Evolutionary conservation across 2,797 vertebrate genomes (phyloP), one percentile per base, ranked within the genome.

Genomic region (Alca torda): DNA sequence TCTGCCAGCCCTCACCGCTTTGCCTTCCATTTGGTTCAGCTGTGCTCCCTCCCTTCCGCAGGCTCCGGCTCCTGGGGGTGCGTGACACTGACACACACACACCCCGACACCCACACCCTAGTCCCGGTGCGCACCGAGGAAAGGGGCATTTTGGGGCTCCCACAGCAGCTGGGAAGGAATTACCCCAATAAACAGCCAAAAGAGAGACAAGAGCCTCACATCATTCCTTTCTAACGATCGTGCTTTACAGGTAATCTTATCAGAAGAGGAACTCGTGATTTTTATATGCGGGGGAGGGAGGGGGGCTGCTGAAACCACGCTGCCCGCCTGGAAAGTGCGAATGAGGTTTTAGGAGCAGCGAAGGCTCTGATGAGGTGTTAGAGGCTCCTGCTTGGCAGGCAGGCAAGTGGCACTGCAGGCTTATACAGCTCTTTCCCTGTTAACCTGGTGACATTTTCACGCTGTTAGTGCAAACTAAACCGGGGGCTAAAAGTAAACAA

Each of bases 371-470:
- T 33, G 87, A 70, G 75, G 56, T 76, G 90, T 82, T 48, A 3
- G 92, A 73, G 84, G 94, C 87, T 89, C 70, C 83, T 31, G 82
- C 90, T 45, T 89, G 88, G 64, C 91, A 64, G 59, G 51, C 48
- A 45, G 56, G 85, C 84, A n/a, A 93, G 56, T 16, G n/a, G 78
- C 81, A 76, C 85, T 26, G 93, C 88, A 16, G 74, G 61, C 73
- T 77, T 3, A 1, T 28, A 15, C 18, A 39, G 90, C 90, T 68
- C 50, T 51, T 67, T 50, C 82, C 88, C 76, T 28, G 60, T 74
- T 75, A 48, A 65, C 94, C 90, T 45, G 43, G 10, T 68, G 87
- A 77, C 84, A 68, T 50, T 92, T 94, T 95, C 76, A 80, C 94
- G n/a, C 33, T 20, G 65, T 76, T 37, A n/a, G 54, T 35, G 93